phyloP scores from a whole-genome alignment of 1,140 invertebrate species.

The Chrysoperla carnea region DNA sequence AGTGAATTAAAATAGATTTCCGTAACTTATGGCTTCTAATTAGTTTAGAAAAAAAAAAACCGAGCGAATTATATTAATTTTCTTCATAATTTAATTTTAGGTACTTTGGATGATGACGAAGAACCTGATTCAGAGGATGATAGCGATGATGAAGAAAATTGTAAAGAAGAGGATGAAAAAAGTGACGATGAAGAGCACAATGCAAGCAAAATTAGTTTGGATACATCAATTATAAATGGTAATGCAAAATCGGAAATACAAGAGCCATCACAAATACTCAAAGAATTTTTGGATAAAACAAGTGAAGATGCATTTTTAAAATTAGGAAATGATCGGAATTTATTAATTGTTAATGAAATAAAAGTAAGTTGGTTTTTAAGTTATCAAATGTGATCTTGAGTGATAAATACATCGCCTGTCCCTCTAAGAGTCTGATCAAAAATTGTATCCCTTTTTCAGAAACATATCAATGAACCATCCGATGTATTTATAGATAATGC shows the following conservation, averaged over 20 bases:
- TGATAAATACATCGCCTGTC: too few relatives aligned
- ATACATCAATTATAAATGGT: slow-evolving; percentile 10
- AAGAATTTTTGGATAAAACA: slow-evolving; percentile 4
- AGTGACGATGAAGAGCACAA: slow-evolving; percentile 18
- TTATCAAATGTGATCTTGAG: not conserved
- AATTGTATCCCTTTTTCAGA: too few relatives aligned
- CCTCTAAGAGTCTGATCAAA: too few relatives aligned
- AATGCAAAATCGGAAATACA: slow-evolving; percentile 14
- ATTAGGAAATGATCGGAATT: slow-evolving; percentile 25
- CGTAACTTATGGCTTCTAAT: too few relatives aligned
- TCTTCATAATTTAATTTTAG: slow-evolving; percentile 6
- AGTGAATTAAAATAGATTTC: slow-evolving; percentile 10
- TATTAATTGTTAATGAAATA: slow-evolving; percentile 25
- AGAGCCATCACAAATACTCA: slow-evolving; percentile 15
- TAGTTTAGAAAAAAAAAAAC: too few relatives aligned
- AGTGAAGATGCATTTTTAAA: slow-evolving; percentile 15
- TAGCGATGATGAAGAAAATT: slow-evolving; percentile 15
- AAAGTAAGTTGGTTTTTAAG: slow-evolving; percentile 17
- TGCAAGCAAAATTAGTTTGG: slow-evolving; percentile 9
- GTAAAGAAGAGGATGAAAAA: slow-evolving; percentile 8
- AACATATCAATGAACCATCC: slow-evolving; percentile 12
- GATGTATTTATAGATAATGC: slow-evolving; percentile 26
- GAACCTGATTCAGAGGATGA: slow-evolving; percentile 15
- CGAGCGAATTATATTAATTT: too few relatives aligned
- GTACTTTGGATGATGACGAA: slow-evolving; percentile 20